Evolutionary conservation across 2,797 vertebrate genomes (phyloP), one percentile per base, ranked within the genome.

Genomic region (Benthosema pterotum): DNA sequence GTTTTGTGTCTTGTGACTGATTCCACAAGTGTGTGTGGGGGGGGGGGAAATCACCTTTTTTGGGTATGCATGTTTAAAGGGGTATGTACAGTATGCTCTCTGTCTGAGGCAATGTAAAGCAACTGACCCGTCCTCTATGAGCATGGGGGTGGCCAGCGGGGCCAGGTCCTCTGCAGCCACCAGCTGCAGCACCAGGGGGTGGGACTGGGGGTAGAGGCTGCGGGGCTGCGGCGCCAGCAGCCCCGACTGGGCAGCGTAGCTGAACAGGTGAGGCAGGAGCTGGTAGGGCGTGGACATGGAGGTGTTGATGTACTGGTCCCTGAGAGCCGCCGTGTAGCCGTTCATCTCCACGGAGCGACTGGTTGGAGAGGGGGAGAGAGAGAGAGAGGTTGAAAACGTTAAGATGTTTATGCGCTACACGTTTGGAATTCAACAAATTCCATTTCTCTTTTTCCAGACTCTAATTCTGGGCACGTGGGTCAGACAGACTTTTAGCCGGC

Each of bases 121-220:
- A n/a, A 84, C 95, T 94, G 79, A 98, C 97, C 96, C 97, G 0
- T 98, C 97, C 83, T 99, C 97, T 6, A 99, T 97, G 60, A 99
- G 94, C 97, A 99, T 99, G 0, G 97, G 97, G 0, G 97, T 99
- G 67, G 92, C 85, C 3, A 99, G 84, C 0, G 97, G 96, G 54
- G 96, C 93, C 92, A 98, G 87, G 79, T 98, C 97, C 74, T 99
- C 97, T 0, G 97, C 97, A 0, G 95, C 94, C 78, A 99, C 89
- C 72, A 99, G 85, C 89, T 99, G 97, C 82, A 93, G 91, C 85
- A 99, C 95, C 53, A 99, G 90, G 0, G 94, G 91, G 74, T 96
- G 96, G 1, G 95, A 96, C 88, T 99, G 98, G 2, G 97, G 95
- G 79, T 98, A 97, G 56, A 98, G 91, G 84, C 92, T 93, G 66